Base-by-base conservation (phyloP, 2,113 vertebrate genomes). In the Thamnaconus septentrionalis region DNA sequence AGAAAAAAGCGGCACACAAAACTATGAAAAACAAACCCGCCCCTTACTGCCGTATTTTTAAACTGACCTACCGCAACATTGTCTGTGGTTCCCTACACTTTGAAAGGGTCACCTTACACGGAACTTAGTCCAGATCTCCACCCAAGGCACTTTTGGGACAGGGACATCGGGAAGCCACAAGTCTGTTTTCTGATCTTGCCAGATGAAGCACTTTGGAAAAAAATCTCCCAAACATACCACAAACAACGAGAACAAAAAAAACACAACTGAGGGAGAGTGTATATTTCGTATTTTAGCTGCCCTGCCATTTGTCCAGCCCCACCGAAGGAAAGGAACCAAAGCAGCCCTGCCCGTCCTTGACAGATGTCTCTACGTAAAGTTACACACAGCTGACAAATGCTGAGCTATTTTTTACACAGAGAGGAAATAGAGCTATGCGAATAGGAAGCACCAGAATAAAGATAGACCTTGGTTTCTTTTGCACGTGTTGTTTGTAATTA, bases 391-490 rank as follows among this genome's bases (percentile, higher is more conserved):
- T 58, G 66, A 76, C 61, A 80, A 71, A 77, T 61, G 7, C 53
- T 51, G 41, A 79, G 64, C 67, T 81, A 86, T 88, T 86, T 88
- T 79, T 71, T 9, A 68, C 78, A 5, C 56, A 75, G 10, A 76
- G 12, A 73, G 11, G 55, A 71, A 66, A 81, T 59, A 76, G 68
- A 43, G 61, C n/a, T 53, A 56, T 61, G 75, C 63, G 78, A 84
- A 71, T 71, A 64, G 66, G 78, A 8, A 49, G 67, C 61, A 68
- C 69, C 69, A 46, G 47, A 64, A 61, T 74, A 52, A 67, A 82
- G 78, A 41, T 80, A 79, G 56, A 82, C 73, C 67, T 79, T 80
- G 71, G 78, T 73, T 85, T 87, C 84, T 73, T 85, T 87, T 85
- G 87, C 79, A 88, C 84, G 87, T 52, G n/a, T 62, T 79, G 65